These are phyloP conservation scores for Pandemis heparana DNA, from an alignment of 2,888 invertebrate species.

Conservation along the genomic window DNA sequence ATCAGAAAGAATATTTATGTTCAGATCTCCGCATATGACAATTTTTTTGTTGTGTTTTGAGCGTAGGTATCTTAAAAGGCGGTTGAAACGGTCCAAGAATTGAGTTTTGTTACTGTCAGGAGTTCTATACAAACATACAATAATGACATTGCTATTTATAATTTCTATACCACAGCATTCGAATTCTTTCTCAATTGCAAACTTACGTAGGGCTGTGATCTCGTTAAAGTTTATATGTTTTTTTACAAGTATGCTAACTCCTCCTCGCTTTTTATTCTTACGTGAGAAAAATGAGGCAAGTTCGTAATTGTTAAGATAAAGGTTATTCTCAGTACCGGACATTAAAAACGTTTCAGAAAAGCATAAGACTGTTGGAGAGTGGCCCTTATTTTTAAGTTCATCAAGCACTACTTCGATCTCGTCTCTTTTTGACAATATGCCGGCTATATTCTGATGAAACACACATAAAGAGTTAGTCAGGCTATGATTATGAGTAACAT, in stretches of 20 bases:
- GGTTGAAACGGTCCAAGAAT: neutral
- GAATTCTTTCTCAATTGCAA: neutral
- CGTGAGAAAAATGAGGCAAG: neutral
- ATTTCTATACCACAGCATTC: neutral
- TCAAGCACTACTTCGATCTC: neutral
- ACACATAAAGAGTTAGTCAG: no score
- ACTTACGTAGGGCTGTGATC: neutral
- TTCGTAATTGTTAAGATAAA: neutral
- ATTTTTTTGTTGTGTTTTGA: neutral
- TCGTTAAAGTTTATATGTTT: neutral
- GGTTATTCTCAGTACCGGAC: neutral
- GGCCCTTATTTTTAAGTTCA: neutral
- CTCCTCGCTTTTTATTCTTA: neutral
- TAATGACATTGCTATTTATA: neutral
- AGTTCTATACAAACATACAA: neutral
- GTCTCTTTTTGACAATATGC: constrained; percentile 4
- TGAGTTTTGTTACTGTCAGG: neutral
- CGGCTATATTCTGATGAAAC: no score
- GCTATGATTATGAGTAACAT: no score
- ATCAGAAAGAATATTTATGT: neutral
- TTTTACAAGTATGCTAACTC: neutral
- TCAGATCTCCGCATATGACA: neutral
- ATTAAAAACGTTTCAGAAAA: neutral
- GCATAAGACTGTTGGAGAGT: neutral
- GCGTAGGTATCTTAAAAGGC: neutral